Percentiles rank a stretch among this genome's conserved stretches.
These are phyloP conservation scores for Alloscopus bannaensis DNA, from an alignment of 2,888 invertebrate genomes.

Conservation along the genomic window DNA sequence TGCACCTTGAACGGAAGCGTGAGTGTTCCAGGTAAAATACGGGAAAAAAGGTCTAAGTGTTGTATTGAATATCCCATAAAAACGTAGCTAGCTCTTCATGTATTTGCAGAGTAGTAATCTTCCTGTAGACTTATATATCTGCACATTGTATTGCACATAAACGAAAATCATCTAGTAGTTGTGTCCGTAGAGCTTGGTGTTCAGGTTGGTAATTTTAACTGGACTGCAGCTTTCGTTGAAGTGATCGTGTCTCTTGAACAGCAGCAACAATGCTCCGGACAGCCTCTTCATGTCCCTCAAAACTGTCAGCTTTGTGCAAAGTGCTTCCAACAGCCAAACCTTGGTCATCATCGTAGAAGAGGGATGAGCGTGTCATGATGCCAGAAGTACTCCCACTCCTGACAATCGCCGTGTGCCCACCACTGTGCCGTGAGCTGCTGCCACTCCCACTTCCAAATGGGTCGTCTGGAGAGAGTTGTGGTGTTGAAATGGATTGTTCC, in stretches of 20 bases:
- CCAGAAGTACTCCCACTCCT: constrained; percentile 59
- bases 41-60: too few relatives aligned
- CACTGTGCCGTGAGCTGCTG: constrained; percentile 62
- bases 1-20: too few relatives aligned
- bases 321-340: constrained; percentile 65
- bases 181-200: background rate
- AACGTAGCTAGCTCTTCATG: too few relatives aligned
- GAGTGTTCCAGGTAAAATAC: too few relatives aligned
- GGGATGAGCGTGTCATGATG: constrained; percentile 50
- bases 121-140: too few relatives aligned
- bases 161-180: background rate
- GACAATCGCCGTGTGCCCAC: constrained; percentile 42
- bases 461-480: constrained; percentile 71
- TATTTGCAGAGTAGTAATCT: too few relatives aligned
- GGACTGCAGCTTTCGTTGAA: constrained; percentile 75
- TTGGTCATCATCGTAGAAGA: constrained; percentile 64
- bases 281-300: constrained; percentile 83
- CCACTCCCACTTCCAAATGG: constrained; percentile 68
- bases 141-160: background rate
- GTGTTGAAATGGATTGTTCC: constrained; percentile 69
- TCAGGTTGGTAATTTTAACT: constrained; percentile 50
- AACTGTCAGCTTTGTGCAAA: constrained; percentile 80
- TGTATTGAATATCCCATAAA: constrained; percentile 16
- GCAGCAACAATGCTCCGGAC: constrained; percentile 82
- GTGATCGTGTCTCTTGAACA: constrained; percentile 80